These are phyloP conservation scores for Hormiphora californensis DNA, from an alignment of 37 sponge, comb jelly and placozoan species.

Conservation along the genomic window DNA sequence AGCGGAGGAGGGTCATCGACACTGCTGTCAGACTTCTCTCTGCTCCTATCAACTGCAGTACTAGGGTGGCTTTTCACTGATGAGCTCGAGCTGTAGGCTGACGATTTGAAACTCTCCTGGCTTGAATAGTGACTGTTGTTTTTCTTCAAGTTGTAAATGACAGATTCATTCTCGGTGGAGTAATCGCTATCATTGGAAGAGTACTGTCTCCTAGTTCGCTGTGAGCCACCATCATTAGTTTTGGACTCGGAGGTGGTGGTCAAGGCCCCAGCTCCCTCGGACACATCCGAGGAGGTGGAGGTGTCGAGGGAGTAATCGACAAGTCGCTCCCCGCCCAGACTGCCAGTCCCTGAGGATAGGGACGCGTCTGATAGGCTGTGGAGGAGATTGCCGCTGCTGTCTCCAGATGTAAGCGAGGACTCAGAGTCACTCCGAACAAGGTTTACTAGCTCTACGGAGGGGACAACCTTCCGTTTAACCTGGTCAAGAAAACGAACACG, in stretches of 20 bases:
- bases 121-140: neutral
- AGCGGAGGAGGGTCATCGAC: neutral
- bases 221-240: neutral
- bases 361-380: constrained; percentile 22
- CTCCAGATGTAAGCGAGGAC: neutral
- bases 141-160: neutral
- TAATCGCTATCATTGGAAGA: constrained; percentile 24
- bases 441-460: neutral
- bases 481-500: constrained; percentile 3
- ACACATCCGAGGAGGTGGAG: neutral
- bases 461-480: neutral
- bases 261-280: too few species aligned
- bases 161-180: constrained; percentile 1
- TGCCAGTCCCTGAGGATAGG: constrained; percentile 25
- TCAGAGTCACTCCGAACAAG: constrained; percentile 3
- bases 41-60: neutral
- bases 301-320: constrained; percentile 8
- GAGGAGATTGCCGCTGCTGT: neutral
- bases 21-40: neutral
- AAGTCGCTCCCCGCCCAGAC: neutral
- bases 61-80: neutral
- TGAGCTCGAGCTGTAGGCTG: constrained; percentile 5
- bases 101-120: constrained; percentile 6
- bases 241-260: neutral
- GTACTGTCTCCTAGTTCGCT: neutral